Percentiles rank a stretch among this genome's conserved stretches.
Conservation (phyloP, 2,888 invertebrate genomes). For the Boloria selene region DNA sequence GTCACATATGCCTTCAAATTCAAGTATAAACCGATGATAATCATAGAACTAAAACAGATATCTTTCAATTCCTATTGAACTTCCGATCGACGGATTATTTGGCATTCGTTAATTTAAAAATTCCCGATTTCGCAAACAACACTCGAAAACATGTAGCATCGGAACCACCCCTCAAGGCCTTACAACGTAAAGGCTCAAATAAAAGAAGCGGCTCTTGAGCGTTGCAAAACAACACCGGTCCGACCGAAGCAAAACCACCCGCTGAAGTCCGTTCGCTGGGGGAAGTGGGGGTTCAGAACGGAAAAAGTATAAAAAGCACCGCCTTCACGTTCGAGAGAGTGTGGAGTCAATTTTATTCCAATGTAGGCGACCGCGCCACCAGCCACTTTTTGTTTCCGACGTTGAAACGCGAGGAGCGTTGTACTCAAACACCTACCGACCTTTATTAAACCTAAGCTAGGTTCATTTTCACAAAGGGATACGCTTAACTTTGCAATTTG, state of each 20-base stretch:
- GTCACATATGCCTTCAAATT: background rate
- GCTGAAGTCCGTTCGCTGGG: conserved; percentile 70
- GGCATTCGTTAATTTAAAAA: conserved; percentile 78
- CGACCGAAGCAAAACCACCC: conserved; percentile 82
- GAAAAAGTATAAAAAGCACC: conserved; percentile 75
- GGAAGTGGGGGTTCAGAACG: conserved; percentile 51
- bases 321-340: conserved; percentile 81
- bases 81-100: conserved; percentile 60
- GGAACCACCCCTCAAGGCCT: conserved; percentile 76
- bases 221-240: conserved; percentile 79
- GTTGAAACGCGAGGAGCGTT: conserved; percentile 77
- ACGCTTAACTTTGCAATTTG: conserved; percentile 42
- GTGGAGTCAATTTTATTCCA: conserved; percentile 83
- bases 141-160: conserved; percentile 71
- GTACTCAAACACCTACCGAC: conserved; percentile 80
- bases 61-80: conserved; percentile 46
- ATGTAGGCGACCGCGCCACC: conserved; percentile 81
- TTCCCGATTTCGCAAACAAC: conserved; percentile 75
- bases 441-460: conserved; percentile 73
- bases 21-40: conserved; percentile 1
- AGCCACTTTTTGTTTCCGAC: conserved; percentile 80
- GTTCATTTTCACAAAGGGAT: conserved; percentile 48
- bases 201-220: conserved; percentile 81
- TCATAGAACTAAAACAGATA: conserved; percentile 30
- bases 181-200: conserved; percentile 77